These are phyloP conservation scores for Clivina fossor DNA, from an alignment of 2,888 invertebrate species.

Conservation along the genomic window DNA sequence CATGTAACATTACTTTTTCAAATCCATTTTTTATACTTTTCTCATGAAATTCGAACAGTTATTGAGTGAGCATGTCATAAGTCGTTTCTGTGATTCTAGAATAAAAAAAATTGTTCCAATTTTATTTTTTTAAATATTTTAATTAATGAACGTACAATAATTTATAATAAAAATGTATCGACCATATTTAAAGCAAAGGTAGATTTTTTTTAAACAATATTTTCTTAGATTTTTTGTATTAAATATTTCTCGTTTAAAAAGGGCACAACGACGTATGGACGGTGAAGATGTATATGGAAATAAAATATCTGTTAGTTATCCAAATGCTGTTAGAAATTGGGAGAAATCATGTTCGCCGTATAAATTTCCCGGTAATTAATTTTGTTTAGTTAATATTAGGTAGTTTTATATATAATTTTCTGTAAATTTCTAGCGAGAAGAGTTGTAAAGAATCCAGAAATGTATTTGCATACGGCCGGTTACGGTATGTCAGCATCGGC, in stretches of 20 bases:
- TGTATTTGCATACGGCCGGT: conserved; percentile 13
- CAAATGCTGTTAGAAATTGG: conserved; percentile 37
- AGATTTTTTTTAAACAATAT: conserved; percentile 6
- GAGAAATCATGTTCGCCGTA: conserved; percentile 36
- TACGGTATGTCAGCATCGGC: conserved; percentile 18
- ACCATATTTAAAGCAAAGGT: conserved; percentile 25
- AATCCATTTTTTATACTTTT: too few relatives aligned
- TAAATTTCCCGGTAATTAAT: conserved; percentile 39
- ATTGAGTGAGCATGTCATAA: too few relatives aligned
- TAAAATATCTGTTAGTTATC: conserved; percentile 63
- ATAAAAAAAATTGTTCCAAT: too few relatives aligned
- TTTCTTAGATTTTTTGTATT: too few relatives aligned
- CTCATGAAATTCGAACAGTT: too few relatives aligned
- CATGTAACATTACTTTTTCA: too few relatives aligned
- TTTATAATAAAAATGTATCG: conserved; percentile 25
- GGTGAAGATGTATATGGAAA: conserved; percentile 80
- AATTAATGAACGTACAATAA: conserved; percentile 15
- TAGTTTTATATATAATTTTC: not conserved
- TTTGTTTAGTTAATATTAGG: not conserved
- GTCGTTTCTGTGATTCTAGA: too few relatives aligned
- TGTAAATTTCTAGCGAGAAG: conserved; percentile 11
- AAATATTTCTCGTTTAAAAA: conserved; percentile 49
- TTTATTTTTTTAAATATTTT: conserved; percentile 12
- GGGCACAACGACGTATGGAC: conserved; percentile 82
- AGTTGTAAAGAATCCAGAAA: conserved; percentile 17